These are phyloP conservation scores for Acheta domesticus DNA, from an alignment of 2,888 invertebrate genomes.

Conservation along the genomic window DNA sequence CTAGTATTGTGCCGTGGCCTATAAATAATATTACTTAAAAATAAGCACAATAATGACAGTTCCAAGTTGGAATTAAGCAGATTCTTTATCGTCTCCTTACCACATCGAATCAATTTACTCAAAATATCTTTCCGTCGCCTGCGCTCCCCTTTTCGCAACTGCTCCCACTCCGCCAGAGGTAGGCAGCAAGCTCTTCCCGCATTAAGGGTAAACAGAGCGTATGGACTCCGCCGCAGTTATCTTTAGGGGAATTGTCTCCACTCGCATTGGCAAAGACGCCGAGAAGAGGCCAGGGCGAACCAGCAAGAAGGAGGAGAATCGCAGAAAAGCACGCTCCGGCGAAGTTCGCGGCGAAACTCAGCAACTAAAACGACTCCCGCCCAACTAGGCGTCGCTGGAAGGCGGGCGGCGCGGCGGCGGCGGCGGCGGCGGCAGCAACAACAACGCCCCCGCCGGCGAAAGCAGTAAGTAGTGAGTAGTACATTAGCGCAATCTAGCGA, in stretches of 20 bases:
- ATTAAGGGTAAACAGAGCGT: neutral
- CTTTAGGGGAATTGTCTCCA: constrained; percentile 5
- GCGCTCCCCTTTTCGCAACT: neutral
- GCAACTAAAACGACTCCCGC: neutral
- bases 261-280: neutral
- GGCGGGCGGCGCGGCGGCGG: neutral
- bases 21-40: no score
- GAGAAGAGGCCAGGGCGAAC: neutral
- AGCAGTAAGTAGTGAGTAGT: neutral
- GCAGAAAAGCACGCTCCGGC: neutral
- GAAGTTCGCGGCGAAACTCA: neutral
- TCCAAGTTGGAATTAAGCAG: no score
- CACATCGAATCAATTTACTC: no score
- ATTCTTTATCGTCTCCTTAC: no score
- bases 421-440: neutral
- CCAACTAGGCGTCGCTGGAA: no score
- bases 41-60: no score
- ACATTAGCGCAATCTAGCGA: constrained; percentile 7
- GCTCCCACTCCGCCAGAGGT: neutral
- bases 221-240: neutral
- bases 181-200: neutral
- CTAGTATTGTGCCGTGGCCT: no score
- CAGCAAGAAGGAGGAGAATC: neutral
- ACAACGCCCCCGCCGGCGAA: neutral
- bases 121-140: neutral